phyloP scores from a whole-genome alignment of 2,888 invertebrate species.

The Spodoptera exigua region DNA sequence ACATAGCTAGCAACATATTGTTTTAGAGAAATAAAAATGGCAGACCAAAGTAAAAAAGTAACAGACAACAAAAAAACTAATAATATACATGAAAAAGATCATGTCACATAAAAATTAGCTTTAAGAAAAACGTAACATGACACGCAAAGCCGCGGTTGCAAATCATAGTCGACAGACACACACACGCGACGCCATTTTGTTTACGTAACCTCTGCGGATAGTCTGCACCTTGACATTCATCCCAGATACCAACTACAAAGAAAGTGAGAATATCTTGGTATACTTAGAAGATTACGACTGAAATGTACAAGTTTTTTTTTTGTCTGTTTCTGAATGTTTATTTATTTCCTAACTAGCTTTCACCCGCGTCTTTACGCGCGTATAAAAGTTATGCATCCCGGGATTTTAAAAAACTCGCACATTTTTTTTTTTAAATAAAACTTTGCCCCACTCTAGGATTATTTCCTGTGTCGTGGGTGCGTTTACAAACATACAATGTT shows the following conservation, averaged over 20 bases:
- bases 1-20: too few species aligned
- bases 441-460: too few species aligned
- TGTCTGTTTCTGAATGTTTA: too few species aligned
- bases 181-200: conserved; percentile 10
- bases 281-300: neutral
- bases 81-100: neutral
- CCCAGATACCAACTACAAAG: conserved; percentile 14
- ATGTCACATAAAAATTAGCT: conserved; percentile 20
- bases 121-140: conserved; percentile 22
- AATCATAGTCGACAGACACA: conserved; percentile 17
- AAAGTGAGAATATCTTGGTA: conserved; percentile 4
- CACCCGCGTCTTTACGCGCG: too few species aligned
- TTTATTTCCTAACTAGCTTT: too few species aligned
- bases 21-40: too few species aligned
- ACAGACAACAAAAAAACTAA: neutral
- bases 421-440: too few species aligned
- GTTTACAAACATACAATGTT: too few species aligned
- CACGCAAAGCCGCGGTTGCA: conserved; percentile 12
- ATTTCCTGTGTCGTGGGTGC: too few species aligned
- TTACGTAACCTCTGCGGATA: conserved; percentile 14
- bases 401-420: too few species aligned
- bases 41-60: neutral
- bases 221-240: conserved; percentile 18
- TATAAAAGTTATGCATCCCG: too few species aligned
- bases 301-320: neutral